Evolutionary conservation across 1,140 invertebrate genomes (phyloP).

Genomic region (Mamestra configurata): DNA sequence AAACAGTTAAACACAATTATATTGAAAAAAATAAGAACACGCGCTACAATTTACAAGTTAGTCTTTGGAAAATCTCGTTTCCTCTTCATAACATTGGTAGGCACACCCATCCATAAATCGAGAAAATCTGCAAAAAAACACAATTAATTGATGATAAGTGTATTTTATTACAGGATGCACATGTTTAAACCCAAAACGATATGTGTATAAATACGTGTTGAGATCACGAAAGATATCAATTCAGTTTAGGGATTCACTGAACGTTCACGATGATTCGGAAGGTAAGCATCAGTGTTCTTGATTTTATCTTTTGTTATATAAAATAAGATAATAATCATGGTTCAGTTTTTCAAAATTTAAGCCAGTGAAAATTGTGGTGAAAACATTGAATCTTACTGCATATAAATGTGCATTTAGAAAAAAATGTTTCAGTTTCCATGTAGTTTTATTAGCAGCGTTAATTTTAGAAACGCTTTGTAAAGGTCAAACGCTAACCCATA

Average conservation of each 20-base stretch:
- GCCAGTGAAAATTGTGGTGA: too few species aligned
- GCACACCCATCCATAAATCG: conserved; percentile 54
- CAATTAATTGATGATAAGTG: conserved; percentile 52
- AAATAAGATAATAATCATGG: background rate
- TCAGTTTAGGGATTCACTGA: conserved; percentile 44
- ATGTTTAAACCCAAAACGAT: conserved; percentile 55
- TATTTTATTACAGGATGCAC: conserved; percentile 55
- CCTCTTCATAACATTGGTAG: conserved; percentile 45
- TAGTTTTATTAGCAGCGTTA: background rate
- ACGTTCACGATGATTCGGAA: conserved; percentile 69
- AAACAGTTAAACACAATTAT: background rate
- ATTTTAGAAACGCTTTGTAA: conserved; percentile 1
- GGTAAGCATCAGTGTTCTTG: conserved; percentile 60
- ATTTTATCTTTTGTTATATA: background rate
- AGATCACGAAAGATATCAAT: conserved; percentile 56
- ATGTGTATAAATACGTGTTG: conserved; percentile 63
- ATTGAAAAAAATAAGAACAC: background rate
- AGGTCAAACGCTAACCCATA: conserved; percentile 5
- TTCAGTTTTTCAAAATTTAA: background rate
- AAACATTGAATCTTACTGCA: too few species aligned
- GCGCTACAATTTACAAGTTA: background rate
- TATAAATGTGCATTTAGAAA: background rate
- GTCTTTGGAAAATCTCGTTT: conserved; percentile 30
- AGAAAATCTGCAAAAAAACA: conserved; percentile 55
- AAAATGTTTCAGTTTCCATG: background rate